phyloP scores from a whole-genome alignment of 2,888 invertebrate genomes.

The Hypomecis punctinalis region DNA sequence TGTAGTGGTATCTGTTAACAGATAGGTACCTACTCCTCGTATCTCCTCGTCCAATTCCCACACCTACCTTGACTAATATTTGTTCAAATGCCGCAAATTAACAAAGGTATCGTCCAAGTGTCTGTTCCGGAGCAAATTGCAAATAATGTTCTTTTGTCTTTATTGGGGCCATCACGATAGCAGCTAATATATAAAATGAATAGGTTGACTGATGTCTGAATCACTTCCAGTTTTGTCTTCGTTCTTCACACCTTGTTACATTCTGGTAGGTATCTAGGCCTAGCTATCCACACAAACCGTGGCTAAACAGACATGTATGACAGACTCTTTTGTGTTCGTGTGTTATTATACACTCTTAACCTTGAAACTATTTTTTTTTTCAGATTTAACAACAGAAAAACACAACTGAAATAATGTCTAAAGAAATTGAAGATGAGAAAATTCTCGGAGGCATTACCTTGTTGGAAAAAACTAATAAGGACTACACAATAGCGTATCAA shows the following conservation, averaged over 20 bases:
- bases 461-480: constrained; percentile 59
- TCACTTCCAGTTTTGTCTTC: constrained; percentile 3
- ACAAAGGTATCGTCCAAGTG: constrained; percentile 8
- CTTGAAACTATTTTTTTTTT: constrained; percentile 10
- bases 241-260: neutral
- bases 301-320: neutral
- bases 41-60: constrained; percentile 7
- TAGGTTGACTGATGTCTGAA: neutral
- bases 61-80: constrained; percentile 8
- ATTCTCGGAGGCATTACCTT: constrained; percentile 55
- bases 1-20: too few relatives aligned
- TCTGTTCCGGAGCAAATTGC: constrained; percentile 25
- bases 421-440: constrained; percentile 29
- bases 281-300: neutral
- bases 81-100: constrained; percentile 3
- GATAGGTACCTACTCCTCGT: neutral
- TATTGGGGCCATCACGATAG: constrained; percentile 38
- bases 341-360: too few relatives aligned
- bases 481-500: constrained; percentile 61
- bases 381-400: constrained; percentile 17
- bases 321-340: neutral
- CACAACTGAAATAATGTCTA: constrained; percentile 24
- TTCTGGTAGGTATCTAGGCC: neutral
- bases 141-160: constrained; percentile 49
- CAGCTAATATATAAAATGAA: constrained; percentile 33